Percentiles rank a stretch among this genome's conserved stretches.
phyloP scores from a whole-genome alignment of 2,888 invertebrate genomes.

The Horisme vitalbata region DNA sequence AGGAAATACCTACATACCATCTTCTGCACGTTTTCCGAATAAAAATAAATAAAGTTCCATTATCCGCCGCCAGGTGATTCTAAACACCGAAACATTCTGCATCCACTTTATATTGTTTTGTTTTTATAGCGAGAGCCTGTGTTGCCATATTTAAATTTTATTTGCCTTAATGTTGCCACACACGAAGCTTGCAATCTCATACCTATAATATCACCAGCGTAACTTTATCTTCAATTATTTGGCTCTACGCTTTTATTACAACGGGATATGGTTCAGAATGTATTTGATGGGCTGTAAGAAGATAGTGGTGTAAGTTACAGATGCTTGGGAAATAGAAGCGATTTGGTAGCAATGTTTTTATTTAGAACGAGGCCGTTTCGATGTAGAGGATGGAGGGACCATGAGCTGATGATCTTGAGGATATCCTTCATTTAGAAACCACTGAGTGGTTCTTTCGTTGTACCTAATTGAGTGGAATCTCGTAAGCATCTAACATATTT shows the following conservation, averaged over 20 bases:
- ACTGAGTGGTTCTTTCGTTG: too few relatives aligned
- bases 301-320: slow-evolving; percentile 51
- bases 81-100: slow-evolving; percentile 44
- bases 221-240: slow-evolving; percentile 7
- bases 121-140: slow-evolving; percentile 69
- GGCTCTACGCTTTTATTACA: slow-evolving; percentile 29
- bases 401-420: slow-evolving; percentile 10
- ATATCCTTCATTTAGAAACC: not conserved
- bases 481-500: too few relatives aligned
- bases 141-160: slow-evolving; percentile 82
- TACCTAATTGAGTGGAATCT: too few relatives aligned
- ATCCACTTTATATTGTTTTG: slow-evolving; percentile 69
- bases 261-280: slow-evolving; percentile 39
- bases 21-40: slow-evolving; percentile 20
- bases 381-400: slow-evolving; percentile 46
- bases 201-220: slow-evolving; percentile 57
- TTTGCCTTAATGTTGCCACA: slow-evolving; percentile 81
- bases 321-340: slow-evolving; percentile 72
- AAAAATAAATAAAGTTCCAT: slow-evolving; percentile 33
- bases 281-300: slow-evolving; percentile 11
- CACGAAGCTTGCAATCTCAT: slow-evolving; percentile 76
- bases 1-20: slow-evolving; percentile 1
- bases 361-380: slow-evolving; percentile 74
- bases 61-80: slow-evolving; percentile 38
- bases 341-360: slow-evolving; percentile 80